phyloP scores from a whole-genome alignment of 2,888 invertebrate species.

The Leptarthrus brevirostris region DNA sequence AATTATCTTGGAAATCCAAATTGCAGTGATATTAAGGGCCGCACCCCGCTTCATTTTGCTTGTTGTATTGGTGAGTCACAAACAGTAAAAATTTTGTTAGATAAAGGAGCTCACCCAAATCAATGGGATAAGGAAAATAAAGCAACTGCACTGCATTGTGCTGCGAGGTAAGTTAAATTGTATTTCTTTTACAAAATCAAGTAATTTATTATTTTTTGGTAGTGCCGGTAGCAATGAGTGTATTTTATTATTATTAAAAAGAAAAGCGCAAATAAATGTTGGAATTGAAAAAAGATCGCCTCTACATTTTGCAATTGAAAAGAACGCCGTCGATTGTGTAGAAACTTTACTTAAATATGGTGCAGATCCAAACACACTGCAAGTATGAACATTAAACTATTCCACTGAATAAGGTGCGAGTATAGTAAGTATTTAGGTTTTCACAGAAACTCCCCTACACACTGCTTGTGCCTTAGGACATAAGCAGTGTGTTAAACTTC shows the following conservation, averaged over 20 bases:
- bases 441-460: conserved; percentile 86
- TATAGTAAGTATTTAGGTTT: conserved; percentile 69
- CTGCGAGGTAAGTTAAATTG: conserved; percentile 70
- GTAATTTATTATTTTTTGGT: conserved; percentile 1
- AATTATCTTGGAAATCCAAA: conserved; percentile 71
- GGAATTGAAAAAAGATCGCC: conserved; percentile 79
- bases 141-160: conserved; percentile 82
- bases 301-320: conserved; percentile 86
- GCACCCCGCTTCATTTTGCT: conserved; percentile 81
- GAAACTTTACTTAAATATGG: conserved; percentile 78
- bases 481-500: conserved; percentile 75
- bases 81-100: conserved; percentile 77
- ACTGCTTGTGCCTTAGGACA: conserved; percentile 82
- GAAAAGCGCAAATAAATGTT: conserved; percentile 84
- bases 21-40: conserved; percentile 74
- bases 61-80: conserved; percentile 80
- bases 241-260: conserved; percentile 73
- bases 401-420: background rate
- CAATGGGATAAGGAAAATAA: conserved; percentile 78
- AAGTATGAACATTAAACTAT: conserved; percentile 68
- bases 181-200: too few species aligned
- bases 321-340: conserved; percentile 79
- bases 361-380: conserved; percentile 85
- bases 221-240: conserved; percentile 66
- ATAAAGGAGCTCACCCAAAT: conserved; percentile 76